Evolutionary conservation across 2,888 invertebrate genomes (phyloP).

Genomic region (Neoitamus cyanurus): DNA sequence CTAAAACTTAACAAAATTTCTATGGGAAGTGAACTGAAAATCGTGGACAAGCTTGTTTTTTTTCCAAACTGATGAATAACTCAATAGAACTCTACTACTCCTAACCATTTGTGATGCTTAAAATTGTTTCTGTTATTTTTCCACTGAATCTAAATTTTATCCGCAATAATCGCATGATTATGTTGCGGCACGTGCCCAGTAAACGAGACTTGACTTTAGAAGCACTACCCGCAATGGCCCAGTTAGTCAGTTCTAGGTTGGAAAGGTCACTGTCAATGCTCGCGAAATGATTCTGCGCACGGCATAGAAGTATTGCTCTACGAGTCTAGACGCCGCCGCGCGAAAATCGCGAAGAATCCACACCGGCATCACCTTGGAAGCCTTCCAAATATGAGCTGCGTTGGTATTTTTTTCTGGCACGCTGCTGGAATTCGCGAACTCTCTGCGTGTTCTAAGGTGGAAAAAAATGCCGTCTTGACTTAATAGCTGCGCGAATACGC

Average conservation of each 20-base stretch:
- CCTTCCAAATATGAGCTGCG: slow-evolving; percentile 17
- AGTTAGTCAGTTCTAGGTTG: background rate
- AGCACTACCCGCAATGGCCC: background rate
- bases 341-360: background rate
- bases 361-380: slow-evolving; percentile 9
- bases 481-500: background rate
- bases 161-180: too few species aligned
- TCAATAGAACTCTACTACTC: too few species aligned
- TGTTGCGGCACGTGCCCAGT: too few species aligned
- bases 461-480: slow-evolving; percentile 35
- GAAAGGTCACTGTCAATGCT: slow-evolving; percentile 15
- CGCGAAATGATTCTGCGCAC: background rate
- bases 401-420: slow-evolving; percentile 27
- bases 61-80: too few species aligned
- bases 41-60: too few species aligned
- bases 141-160: too few species aligned
- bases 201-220: background rate
- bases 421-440: slow-evolving; percentile 12
- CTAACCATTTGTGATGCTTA: too few species aligned
- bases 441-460: background rate
- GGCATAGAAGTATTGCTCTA: background rate
- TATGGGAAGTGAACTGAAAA: too few species aligned
- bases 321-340: too few species aligned
- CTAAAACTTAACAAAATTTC: too few species aligned
- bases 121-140: too few species aligned